A percentile compares a stretch with the other conserved stretches of the same genome.
These are phyloP conservation scores for Neodiprion virginianus DNA, from an alignment of 1,140 invertebrate species.

Conservation along the genomic window DNA sequence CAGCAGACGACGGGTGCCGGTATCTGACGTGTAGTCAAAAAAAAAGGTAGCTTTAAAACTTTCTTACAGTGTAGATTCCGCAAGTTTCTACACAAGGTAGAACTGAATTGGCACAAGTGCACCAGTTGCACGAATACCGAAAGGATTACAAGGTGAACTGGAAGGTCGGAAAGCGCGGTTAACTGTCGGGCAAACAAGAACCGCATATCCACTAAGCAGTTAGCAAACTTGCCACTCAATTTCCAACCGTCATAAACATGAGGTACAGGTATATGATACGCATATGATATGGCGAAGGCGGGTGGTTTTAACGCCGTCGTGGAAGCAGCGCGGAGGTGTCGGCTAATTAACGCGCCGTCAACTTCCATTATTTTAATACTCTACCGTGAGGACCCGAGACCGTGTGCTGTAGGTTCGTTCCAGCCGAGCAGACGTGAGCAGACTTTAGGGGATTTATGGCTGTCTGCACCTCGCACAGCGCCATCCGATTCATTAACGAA, in stretches of 20 bases:
- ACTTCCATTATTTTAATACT: slow-evolving; percentile 6
- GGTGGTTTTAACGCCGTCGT: too few relatives aligned
- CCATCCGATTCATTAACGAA: background rate
- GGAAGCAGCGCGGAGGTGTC: background rate
- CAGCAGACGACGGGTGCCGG: slow-evolving; percentile 65
- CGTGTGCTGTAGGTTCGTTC: background rate
- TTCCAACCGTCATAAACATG: background rate
- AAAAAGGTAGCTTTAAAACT: slow-evolving; percentile 17
- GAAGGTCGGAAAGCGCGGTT: too few relatives aligned
- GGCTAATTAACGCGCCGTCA: background rate
- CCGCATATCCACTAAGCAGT: background rate
- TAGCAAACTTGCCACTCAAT: slow-evolving; percentile 7
- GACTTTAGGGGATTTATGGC: background rate
- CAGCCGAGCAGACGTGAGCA: background rate
- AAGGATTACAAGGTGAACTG: too few relatives aligned
- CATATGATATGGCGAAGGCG: too few relatives aligned
- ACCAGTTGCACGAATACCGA: too few relatives aligned
- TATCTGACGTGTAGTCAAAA: slow-evolving; percentile 52
- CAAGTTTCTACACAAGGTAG: background rate
- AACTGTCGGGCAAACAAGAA: too few relatives aligned
- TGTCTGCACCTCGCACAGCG: background rate
- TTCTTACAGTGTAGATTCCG: background rate
- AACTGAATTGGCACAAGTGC: background rate
- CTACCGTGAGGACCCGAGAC: background rate
- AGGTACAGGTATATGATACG: too few relatives aligned